Evolutionary conservation across 2,888 invertebrate genomes (phyloP).

Genomic region (Microplitis manilae): DNA sequence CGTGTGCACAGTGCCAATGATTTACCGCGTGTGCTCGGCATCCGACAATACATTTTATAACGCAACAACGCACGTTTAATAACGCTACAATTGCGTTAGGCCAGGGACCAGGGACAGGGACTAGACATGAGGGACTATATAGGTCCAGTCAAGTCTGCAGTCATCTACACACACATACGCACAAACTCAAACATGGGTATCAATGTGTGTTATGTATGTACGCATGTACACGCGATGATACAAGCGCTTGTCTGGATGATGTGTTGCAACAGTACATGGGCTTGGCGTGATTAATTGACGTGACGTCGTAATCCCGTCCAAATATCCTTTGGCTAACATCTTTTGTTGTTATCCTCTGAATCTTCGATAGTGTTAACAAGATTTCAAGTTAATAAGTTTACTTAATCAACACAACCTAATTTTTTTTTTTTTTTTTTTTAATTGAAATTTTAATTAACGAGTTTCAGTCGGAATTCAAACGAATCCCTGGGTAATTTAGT

Average conservation of each 20-base stretch:
- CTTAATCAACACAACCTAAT: no score
- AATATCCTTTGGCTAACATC: slow-evolving; percentile 33
- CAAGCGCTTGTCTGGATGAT: slow-evolving; percentile 28
- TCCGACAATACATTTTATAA: slow-evolving; percentile 58
- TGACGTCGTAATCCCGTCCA: slow-evolving; percentile 52
- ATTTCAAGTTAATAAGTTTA: not conserved
- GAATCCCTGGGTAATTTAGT: no score
- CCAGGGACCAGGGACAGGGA: slow-evolving; percentile 13
- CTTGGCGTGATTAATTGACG: slow-evolving; percentile 60
- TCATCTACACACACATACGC: slow-evolving; percentile 26
- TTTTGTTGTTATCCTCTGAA: slow-evolving; percentile 10
- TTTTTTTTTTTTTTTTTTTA: no score
- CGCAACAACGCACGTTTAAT: slow-evolving; percentile 50
- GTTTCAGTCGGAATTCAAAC: no score
- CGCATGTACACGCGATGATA: slow-evolving; percentile 19
- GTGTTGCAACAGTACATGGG: slow-evolving; percentile 40
- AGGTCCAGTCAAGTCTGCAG: slow-evolving; percentile 11
- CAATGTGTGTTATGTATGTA: not conserved
- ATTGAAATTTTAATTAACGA: no score
- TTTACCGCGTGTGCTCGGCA: slow-evolving; percentile 48
- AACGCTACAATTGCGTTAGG: slow-evolving; percentile 50
- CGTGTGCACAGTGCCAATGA: slow-evolving; percentile 53
- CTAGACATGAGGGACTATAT: not conserved
- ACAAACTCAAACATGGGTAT: not conserved
- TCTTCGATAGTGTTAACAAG: slow-evolving; percentile 19